Evolutionary conservation across 1,140 invertebrate genomes (phyloP).

Genomic region (Penaeus japonicus): DNA sequence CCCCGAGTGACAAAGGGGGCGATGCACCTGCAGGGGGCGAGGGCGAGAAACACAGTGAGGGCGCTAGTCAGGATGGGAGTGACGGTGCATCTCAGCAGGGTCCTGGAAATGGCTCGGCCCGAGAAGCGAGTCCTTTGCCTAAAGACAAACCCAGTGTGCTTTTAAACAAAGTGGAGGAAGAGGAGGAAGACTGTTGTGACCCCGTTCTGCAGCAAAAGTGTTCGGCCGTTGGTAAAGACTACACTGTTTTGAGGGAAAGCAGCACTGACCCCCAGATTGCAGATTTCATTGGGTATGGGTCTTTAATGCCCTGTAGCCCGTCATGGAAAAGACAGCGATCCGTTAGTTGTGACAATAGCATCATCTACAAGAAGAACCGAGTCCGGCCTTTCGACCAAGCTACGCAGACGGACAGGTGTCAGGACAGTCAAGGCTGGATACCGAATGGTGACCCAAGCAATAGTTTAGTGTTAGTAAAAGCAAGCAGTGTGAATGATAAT

Average conservation of each 20-base stretch:
- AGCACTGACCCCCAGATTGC: not conserved
- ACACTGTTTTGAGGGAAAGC: not conserved
- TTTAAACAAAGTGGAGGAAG: not conserved
- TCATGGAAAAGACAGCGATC: not conserved
- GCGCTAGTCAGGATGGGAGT: not conserved
- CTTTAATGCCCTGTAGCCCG: constrained; percentile 9
- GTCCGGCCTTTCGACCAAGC: not conserved
- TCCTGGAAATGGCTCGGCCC: no score
- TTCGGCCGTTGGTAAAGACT: not conserved
- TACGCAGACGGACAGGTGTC: not conserved
- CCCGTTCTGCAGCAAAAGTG: not conserved
- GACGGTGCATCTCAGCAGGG: not conserved
- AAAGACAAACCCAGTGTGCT: no score
- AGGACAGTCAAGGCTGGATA: constrained; percentile 18
- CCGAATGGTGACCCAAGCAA: constrained; percentile 4
- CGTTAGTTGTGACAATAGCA: not conserved
- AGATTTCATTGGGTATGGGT: constrained; percentile 38
- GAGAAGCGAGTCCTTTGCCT: not conserved
- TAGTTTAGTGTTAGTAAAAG: not conserved
- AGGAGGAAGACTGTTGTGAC: not conserved
- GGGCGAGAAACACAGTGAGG: not conserved
- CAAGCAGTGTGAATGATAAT: not conserved
- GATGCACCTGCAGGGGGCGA: no score
- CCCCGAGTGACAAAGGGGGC: no score
- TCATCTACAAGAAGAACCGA: not conserved